Percentiles rank a stretch among this genome's conserved stretches.
Conservation (phyloP, 2,113 vertebrate species). For the Dryoscopus gambensis region DNA sequence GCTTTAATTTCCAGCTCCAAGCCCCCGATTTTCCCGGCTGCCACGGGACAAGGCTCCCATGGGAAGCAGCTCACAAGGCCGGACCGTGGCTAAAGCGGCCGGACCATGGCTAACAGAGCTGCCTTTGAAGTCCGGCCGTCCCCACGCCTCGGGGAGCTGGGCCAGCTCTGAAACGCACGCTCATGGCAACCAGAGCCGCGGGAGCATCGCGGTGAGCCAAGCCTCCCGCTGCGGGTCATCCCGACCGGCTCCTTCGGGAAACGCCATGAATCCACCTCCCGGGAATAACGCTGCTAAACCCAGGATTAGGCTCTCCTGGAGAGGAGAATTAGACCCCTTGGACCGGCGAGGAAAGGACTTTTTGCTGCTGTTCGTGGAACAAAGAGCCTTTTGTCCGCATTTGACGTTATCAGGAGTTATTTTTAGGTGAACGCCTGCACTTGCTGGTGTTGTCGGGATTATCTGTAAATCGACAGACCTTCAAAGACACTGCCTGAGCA, state of each 20-base stretch:
- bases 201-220: neutral
- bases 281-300: neutral
- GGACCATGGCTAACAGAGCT: neutral
- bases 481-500: neutral
- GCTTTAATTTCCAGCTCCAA: neutral
- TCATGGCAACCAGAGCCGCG: neutral
- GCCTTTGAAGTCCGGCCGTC: neutral
- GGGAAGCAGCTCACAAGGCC: neutral
- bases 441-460: neutral
- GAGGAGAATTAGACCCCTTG: rapidly evolving
- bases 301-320: neutral
- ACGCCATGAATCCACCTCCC: neutral
- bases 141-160: neutral
- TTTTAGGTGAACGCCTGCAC: neutral
- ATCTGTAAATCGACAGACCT: neutral
- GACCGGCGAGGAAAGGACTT: neutral
- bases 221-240: neutral
- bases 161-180: rapidly evolving
- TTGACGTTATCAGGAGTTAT: slow-evolving; percentile 23
- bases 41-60: neutral
- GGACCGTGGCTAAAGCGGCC: neutral
- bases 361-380: neutral
- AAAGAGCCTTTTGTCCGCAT: neutral
- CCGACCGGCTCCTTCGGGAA: neutral
- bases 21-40: neutral